Conservation (phyloP, 1,140 invertebrate genomes). For the Amyelois transitella region DNA sequence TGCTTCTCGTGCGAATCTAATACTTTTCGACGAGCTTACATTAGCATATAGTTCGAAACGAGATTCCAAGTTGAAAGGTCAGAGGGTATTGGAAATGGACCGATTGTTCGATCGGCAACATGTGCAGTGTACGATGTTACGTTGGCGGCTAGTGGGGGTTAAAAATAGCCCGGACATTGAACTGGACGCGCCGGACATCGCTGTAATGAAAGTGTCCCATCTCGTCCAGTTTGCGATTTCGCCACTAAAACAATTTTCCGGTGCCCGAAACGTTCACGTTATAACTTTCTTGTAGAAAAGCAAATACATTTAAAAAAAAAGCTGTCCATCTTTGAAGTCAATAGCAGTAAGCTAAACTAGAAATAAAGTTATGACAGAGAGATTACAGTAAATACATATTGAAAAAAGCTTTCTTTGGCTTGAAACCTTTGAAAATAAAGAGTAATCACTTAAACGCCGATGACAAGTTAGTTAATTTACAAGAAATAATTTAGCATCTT, state of each 20-base stretch:
- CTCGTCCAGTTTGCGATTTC: conserved; percentile 27
- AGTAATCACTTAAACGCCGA: not conserved
- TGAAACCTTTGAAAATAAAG: too few species aligned
- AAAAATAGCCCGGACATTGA: conserved; percentile 69
- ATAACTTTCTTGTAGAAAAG: too few species aligned
- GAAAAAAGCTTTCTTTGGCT: too few species aligned
- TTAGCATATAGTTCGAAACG: conserved; percentile 15
- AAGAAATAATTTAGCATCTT: conserved; percentile 5
- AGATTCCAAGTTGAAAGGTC: conserved; percentile 27
- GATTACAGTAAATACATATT: too few species aligned
- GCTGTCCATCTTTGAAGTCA: too few species aligned
- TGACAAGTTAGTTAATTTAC: not conserved
- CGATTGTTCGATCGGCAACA: conserved; percentile 43
- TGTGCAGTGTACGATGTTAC: conserved; percentile 32
- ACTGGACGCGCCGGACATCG: conserved; percentile 48
- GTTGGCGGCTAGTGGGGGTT: conserved; percentile 32
- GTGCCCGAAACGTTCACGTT: conserved; percentile 9
- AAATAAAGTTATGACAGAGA: too few species aligned
- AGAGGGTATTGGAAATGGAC: conserved; percentile 20
- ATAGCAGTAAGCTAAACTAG: too few species aligned
- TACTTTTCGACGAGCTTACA: conserved; percentile 18
- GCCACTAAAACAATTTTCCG: conserved; percentile 27
- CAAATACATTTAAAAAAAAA: too few species aligned
- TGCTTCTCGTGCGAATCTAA: conserved; percentile 14
- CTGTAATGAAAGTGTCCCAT: conserved; percentile 57